Conservation (phyloP, 2,113 vertebrate species). For the Silurus asotus region DNA sequence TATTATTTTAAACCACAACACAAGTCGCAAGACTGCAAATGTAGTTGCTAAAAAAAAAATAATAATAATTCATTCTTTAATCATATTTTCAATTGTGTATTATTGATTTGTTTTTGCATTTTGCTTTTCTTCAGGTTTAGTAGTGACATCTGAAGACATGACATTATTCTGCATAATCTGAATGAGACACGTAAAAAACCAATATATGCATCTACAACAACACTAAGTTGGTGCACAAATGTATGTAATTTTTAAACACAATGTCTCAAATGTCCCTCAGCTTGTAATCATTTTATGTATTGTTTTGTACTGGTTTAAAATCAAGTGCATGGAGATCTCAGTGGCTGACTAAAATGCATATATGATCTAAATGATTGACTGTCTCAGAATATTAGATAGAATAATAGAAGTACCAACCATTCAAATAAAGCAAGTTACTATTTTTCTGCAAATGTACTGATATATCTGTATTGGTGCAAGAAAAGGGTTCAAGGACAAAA, state of each 20-base stretch:
- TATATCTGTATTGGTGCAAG: conserved; percentile 2
- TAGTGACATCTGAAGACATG: not conserved
- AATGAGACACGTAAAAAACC: not conserved
- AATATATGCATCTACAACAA: no score
- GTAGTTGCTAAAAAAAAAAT: no score
- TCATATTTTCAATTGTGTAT: not conserved
- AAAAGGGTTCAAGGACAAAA: not conserved
- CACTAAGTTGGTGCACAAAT: no score
- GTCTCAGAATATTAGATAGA: not conserved
- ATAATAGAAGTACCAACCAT: not conserved
- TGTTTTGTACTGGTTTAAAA: no score
- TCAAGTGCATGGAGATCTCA: no score
- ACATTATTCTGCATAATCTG: not conserved
- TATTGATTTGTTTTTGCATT: not conserved
- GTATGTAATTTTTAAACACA: no score
- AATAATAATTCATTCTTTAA: no score
- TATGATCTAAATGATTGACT: not conserved
- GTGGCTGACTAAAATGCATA: not conserved
- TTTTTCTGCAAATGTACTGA: not conserved
- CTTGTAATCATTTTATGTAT: no score
- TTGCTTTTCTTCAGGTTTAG: not conserved
- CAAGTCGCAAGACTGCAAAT: not conserved
- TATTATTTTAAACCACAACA: not conserved
- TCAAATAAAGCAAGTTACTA: not conserved
- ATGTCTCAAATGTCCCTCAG: no score